A percentile compares a stretch with the other conserved stretches of the same genome.
phyloP scores from a whole-genome alignment of 2,113 vertebrate genomes.

The Mormyrus iriodes region DNA sequence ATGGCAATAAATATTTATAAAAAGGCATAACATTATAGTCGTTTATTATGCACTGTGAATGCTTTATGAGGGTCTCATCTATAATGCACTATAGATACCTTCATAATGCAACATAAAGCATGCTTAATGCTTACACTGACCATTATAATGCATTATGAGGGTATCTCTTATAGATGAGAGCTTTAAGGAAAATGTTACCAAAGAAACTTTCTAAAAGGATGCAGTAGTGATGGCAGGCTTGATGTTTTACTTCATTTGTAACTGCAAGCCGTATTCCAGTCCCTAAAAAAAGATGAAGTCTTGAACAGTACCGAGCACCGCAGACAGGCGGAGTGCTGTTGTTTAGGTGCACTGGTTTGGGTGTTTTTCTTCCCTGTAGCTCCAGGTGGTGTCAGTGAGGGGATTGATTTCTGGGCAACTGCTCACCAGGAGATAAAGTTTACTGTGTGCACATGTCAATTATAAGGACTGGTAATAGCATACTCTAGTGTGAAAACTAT shows the following conservation, averaged over 20 bases:
- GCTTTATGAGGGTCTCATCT: neutral
- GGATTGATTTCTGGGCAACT: neutral
- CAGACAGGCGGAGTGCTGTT: neutral
- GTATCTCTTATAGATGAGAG: neutral
- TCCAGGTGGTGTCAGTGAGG: neutral
- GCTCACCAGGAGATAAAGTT: neutral
- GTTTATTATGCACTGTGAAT: neutral
- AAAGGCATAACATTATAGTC: neutral
- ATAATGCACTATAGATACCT: neutral
- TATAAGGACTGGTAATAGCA: slow-evolving; percentile 3
- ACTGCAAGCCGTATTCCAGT: neutral
- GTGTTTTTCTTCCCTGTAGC: neutral
- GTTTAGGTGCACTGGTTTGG: neutral
- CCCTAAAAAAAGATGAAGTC: neutral
- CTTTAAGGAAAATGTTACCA: neutral
- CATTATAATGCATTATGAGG: neutral
- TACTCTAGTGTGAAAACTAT: neutral
- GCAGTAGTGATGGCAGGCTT: neutral
- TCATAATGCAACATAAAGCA: too few species aligned
- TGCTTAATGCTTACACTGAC: neutral
- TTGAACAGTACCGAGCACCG: too few species aligned
- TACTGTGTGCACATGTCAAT: slow-evolving; percentile 2
- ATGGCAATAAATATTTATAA: neutral
- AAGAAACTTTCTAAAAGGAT: neutral
- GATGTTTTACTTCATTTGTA: neutral